These are phyloP conservation scores for Scyliorhinus canicula DNA, from an alignment of 2,797 vertebrate species.

Conservation along the genomic window DNA sequence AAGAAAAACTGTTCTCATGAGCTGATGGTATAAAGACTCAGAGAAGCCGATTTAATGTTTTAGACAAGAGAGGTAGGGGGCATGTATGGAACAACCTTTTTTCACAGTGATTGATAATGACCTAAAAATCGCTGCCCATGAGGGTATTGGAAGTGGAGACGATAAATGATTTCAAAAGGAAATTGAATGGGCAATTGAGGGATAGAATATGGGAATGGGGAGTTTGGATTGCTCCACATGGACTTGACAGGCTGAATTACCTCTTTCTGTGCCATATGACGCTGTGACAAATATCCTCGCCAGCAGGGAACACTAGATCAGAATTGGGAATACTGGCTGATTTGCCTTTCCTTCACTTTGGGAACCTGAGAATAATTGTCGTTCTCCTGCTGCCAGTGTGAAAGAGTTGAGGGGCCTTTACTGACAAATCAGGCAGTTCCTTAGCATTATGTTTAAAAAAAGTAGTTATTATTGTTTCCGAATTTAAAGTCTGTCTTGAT, in stretches of 20 bases:
- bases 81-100: not conserved
- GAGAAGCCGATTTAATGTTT: not conserved
- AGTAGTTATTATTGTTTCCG: not conserved
- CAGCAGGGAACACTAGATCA: not conserved
- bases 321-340: not conserved
- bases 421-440: too few relatives aligned
- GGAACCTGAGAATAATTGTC: not conserved
- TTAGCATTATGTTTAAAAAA: not conserved
- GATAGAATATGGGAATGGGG: not conserved
- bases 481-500: not conserved
- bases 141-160: not conserved
- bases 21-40: not conserved
- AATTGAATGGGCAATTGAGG: not conserved
- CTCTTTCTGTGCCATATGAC: not conserved
- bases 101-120: not conserved
- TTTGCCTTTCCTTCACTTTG: not conserved
- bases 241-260: not conserved
- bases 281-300: not conserved
- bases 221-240: not conserved
- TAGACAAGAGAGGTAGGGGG: not conserved
- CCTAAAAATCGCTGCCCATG: not conserved
- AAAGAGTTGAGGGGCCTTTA: not conserved
- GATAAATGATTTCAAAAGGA: not conserved
- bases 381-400: not conserved
- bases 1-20: not conserved